Conservation (phyloP, 2,797 vertebrate genomes). For the Spinus olivaceus region DNA sequence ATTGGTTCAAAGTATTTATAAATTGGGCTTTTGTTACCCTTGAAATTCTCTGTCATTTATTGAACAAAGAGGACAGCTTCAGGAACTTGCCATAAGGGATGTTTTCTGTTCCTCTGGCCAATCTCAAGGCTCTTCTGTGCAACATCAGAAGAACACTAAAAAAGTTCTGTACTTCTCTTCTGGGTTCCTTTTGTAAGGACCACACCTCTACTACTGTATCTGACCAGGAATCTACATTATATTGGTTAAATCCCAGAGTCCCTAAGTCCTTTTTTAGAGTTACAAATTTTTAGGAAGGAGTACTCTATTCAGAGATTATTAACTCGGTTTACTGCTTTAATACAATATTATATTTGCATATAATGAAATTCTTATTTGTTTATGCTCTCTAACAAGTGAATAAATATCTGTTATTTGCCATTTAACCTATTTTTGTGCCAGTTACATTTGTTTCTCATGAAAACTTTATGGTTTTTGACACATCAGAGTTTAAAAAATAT, state of each 20-base stretch:
- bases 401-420: background rate
- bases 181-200: background rate
- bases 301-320: background rate
- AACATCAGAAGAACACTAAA: background rate
- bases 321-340: background rate
- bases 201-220: background rate
- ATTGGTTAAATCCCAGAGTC: background rate
- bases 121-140: background rate
- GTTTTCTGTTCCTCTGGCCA: background rate
- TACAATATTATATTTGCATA: background rate
- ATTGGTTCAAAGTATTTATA: background rate
- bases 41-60: background rate
- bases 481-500: background rate
- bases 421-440: background rate
- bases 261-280: background rate
- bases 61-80: background rate
- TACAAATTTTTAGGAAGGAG: background rate
- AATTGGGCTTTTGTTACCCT: background rate
- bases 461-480: background rate
- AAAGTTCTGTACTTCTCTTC: background rate
- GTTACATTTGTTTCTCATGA: background rate
- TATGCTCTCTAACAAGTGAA: background rate
- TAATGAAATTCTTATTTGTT: background rate
- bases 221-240: background rate
- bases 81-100: background rate